Conservation (phyloP, 2,113 vertebrate species). For the Melanerpes aurifrons region DNA sequence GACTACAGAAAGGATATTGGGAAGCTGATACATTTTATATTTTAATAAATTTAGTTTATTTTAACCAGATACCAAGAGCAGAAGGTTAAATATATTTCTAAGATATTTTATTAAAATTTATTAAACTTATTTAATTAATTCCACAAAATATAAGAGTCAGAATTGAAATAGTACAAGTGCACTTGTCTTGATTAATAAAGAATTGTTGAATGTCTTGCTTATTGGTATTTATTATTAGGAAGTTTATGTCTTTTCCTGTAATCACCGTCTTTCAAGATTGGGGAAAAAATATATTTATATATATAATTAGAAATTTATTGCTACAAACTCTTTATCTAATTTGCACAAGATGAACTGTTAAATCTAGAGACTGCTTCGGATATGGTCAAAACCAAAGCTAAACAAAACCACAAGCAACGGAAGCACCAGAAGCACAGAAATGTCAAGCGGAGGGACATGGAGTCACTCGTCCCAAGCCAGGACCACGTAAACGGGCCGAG, state of each 20-base stretch:
- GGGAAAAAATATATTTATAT: neutral
- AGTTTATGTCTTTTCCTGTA: constrained; percentile 70
- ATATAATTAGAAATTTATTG: constrained; percentile 67
- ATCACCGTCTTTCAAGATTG: constrained; percentile 63
- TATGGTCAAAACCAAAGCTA: neutral
- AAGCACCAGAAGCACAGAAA: constrained; percentile 54
- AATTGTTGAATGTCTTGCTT: constrained; percentile 57
- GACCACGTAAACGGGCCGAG: constrained; percentile 1
- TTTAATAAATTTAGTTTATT: constrained; percentile 62
- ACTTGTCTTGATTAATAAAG: constrained; percentile 80
- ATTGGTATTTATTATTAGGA: constrained; percentile 69
- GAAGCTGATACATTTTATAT: constrained; percentile 17
- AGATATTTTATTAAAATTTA: constrained; percentile 55
- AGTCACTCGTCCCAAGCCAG: constrained; percentile 57
- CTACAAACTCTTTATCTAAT: constrained; percentile 71
- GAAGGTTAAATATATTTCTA: constrained; percentile 73
- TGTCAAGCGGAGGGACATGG: constrained; percentile 34
- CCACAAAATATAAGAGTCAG: constrained; percentile 27
- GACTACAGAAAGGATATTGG: neutral
- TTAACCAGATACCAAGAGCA: constrained; percentile 67
- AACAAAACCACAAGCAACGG: constrained; percentile 4
- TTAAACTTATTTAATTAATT: constrained; percentile 78
- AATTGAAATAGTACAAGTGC: constrained; percentile 77
- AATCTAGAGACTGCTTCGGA: constrained; percentile 21
- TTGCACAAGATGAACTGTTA: constrained; percentile 38